These are phyloP conservation scores for Athetis lepigone DNA, from an alignment of 2,888 invertebrate genomes.

Conservation along the genomic window DNA sequence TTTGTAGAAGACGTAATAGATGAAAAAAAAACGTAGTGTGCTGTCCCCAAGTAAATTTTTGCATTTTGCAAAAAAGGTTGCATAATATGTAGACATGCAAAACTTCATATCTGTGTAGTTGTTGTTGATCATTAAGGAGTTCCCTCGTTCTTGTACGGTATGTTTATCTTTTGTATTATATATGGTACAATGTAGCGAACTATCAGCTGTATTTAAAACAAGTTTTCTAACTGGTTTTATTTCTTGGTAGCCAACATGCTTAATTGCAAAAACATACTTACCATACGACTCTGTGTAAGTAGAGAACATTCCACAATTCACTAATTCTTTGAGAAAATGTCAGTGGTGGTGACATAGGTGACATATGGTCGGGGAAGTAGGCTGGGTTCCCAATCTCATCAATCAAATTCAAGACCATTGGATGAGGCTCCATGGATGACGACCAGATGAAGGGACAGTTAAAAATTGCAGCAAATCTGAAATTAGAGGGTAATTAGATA, in stretches of 20 bases:
- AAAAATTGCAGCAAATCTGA: constrained; percentile 57
- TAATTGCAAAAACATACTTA: constrained; percentile 10
- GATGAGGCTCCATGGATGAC: constrained; percentile 70
- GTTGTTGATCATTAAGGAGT: too few relatives aligned
- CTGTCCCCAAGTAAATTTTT: too few relatives aligned
- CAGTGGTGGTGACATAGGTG: constrained; percentile 61
- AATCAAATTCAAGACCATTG: constrained; percentile 64
- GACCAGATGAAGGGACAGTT: constrained; percentile 69
- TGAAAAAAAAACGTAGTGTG: too few relatives aligned
- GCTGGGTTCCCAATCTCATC: constrained; percentile 75
- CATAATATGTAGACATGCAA: too few relatives aligned
- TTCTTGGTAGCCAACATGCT: not conserved
- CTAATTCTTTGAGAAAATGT: constrained; percentile 63
- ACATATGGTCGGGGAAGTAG: constrained; percentile 67
- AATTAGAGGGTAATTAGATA: too few relatives aligned
- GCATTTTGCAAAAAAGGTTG: too few relatives aligned
- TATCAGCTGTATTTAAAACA: too few relatives aligned
- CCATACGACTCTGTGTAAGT: constrained; percentile 41
- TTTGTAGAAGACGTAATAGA: too few relatives aligned
- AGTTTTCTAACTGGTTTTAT: not conserved
- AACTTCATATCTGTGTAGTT: too few relatives aligned
- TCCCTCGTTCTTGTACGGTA: too few relatives aligned
- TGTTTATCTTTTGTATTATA: too few relatives aligned
- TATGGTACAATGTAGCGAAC: too few relatives aligned
- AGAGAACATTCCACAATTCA: constrained; percentile 58